Conservation (phyloP, 2,113 vertebrate species). For the Ctenomys sociabilis region DNA sequence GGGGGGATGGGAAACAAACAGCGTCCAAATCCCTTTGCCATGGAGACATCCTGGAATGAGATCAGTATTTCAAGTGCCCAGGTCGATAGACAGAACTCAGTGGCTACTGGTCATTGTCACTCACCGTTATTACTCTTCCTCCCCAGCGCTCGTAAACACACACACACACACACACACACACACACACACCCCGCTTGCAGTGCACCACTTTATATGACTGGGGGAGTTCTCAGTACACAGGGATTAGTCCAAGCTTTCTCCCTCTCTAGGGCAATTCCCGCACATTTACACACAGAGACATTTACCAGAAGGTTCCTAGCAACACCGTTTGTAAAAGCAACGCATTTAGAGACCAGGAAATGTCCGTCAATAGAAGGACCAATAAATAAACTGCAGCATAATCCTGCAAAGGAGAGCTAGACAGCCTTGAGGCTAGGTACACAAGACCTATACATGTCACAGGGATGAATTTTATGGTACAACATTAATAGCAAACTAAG, state of each 20-base stretch:
- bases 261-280: neutral
- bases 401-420: neutral
- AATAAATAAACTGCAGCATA: neutral
- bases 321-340: neutral
- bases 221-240: neutral
- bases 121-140: neutral
- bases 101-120: neutral
- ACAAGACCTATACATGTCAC: neutral
- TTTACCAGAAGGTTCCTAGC: neutral
- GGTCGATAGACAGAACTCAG: neutral
- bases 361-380: neutral
- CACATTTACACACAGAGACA: neutral
- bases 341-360: neutral
- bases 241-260: neutral
- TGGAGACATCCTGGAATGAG: neutral
- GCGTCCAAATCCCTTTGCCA: neutral
- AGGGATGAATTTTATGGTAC: no score
- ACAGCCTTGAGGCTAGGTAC: neutral
- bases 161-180: neutral
- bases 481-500: neutral
- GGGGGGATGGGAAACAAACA: fast-evolving
- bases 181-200: neutral
- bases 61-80: neutral
- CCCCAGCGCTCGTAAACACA: neutral
- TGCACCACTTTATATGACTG: neutral